Base-by-base conservation (phyloP, 2,888 invertebrate species). In the Nephrocerus scutellatus region DNA sequence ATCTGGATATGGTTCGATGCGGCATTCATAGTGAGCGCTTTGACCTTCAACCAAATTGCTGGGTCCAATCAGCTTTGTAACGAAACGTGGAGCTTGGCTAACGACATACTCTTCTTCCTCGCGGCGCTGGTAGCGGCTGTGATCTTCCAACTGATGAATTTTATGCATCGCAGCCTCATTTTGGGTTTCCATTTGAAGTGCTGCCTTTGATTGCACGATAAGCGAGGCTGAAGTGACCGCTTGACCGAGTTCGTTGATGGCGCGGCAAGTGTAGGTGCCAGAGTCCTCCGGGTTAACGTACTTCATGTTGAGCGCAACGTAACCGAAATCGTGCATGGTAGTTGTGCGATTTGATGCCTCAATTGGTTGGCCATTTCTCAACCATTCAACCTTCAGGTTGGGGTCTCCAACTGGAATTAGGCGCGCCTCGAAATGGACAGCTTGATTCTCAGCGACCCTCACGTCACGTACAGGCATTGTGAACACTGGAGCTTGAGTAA, bases 241-340 rank as follows among this genome's bases (percentile, higher is more conserved):
- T 73, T 95, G 89, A 39, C 96, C 96, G 39, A 93, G 73, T 52
- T 92, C 90, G 57, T 95, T 93, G 8, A 81, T 75, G 24, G 95
- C 93, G 41, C 91, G 80, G 63, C 95, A 92, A 3, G 93, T 95
- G 67, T 96, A 96, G 24, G 92, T 90, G 30, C 96, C 96, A 3
- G 92, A 90, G 70, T 97, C 97, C 68, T 92, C 92, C 15, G 93
- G 91, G 60, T 88, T 88, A 0, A 89, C 89, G 56, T 90, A 90
- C 63, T 90, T 90, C 85, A 91, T 86, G 56, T 92, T 91, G 13
- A 91, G 72, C 24, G 93, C 92, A 18, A 96, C 96, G 64, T 93
- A 96, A 32, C 97, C 97, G 64, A 97, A 96, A 66, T 98, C 97
- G 62, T 96, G 91, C 84, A 93, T 90, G 8, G 93, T 92, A 28